These are phyloP conservation scores for Hydropotes inermis DNA, from an alignment of 2,113 vertebrate genomes.

Conservation along the genomic window DNA sequence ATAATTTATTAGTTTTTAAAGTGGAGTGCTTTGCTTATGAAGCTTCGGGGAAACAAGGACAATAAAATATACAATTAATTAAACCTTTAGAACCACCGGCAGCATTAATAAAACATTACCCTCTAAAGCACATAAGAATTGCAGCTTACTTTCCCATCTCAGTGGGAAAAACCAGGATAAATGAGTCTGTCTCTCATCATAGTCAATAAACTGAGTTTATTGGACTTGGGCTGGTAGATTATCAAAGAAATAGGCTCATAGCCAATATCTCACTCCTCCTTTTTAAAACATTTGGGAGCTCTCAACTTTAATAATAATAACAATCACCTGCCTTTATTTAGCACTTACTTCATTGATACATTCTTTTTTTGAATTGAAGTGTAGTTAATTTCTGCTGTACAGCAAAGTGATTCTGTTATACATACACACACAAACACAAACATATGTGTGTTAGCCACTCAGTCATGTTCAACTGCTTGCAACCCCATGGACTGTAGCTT, in stretches of 20 bases:
- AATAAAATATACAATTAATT: conserved; percentile 65
- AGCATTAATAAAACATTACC: conserved; percentile 59
- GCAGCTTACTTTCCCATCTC: neutral
- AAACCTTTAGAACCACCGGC: conserved; percentile 39
- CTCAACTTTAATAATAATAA: conserved; percentile 23
- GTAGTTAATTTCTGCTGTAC: neutral
- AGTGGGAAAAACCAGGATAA: conserved; percentile 32
- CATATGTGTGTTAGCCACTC: neutral
- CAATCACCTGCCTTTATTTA: neutral
- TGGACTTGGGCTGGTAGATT: neutral
- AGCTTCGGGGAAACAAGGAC: conserved; percentile 33
- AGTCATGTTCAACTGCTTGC: neutral
- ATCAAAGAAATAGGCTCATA: conserved; percentile 35
- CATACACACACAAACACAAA: too few species aligned
- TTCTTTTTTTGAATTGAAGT: neutral
- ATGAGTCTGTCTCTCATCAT: conserved; percentile 43
- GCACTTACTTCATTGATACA: neutral
- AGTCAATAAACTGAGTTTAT: conserved; percentile 43
- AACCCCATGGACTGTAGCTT: neutral
- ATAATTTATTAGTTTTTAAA: conserved; percentile 52
- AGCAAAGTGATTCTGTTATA: neutral
- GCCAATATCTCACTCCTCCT: neutral
- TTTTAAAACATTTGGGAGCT: neutral
- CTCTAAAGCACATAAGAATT: conserved; percentile 19
- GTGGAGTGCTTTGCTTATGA: conserved; percentile 47